Evolutionary conservation across 2,888 invertebrate species (phyloP).

Genomic region (Heliconius hortense): DNA sequence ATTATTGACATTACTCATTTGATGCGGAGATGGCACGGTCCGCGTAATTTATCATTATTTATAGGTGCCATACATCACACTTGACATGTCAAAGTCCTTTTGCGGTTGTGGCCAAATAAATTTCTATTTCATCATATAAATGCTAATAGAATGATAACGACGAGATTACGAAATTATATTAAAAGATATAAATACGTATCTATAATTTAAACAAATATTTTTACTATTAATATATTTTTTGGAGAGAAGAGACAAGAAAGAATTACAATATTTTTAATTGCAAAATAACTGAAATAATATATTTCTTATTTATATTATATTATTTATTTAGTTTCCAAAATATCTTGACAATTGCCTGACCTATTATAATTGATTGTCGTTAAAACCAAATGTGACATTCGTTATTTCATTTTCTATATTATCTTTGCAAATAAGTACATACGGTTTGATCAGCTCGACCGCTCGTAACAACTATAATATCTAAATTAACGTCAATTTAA

Average conservation of each 20-base stretch:
- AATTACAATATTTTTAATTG: background rate
- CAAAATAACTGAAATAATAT: background rate
- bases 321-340: background rate
- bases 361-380: background rate
- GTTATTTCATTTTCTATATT: background rate
- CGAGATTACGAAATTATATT: background rate
- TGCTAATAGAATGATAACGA: slow-evolving; percentile 1
- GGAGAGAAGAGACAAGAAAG: background rate
- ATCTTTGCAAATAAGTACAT: background rate
- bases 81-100: slow-evolving; percentile 16
- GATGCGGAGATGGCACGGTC: slow-evolving; percentile 27
- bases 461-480: background rate
- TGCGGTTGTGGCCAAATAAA: slow-evolving; percentile 7
- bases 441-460: background rate
- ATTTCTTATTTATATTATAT: too few species aligned
- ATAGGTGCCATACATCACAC: slow-evolving; percentile 17
- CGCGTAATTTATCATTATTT: slow-evolving; percentile 26
- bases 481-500: background rate
- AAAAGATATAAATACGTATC: background rate
- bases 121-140: slow-evolving; percentile 7
- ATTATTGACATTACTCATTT: slow-evolving; percentile 26
- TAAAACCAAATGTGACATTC: background rate
- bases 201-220: background rate
- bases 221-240: background rate
- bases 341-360: too few species aligned